Conservation (phyloP, 2,113 vertebrate species). For the Ranitomeya variabilis region DNA sequence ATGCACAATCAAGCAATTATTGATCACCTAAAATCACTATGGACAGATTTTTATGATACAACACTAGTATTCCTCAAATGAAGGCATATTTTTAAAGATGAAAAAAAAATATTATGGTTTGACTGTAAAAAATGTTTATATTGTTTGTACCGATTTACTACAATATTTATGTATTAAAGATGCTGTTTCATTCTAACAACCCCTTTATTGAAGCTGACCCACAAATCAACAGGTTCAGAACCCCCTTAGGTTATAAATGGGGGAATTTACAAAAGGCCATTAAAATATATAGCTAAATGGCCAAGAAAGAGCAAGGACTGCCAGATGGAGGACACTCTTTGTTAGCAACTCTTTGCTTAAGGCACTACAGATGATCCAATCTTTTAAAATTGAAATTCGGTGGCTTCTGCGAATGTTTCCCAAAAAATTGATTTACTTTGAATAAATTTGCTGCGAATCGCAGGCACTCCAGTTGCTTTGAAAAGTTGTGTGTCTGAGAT, state of each 20-base stretch:
- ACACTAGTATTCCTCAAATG: background rate
- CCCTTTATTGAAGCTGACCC: background rate
- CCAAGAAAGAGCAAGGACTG: too few species aligned
- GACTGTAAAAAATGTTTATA: background rate
- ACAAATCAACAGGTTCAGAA: too few species aligned
- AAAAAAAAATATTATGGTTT: background rate
- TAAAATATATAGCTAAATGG: too few species aligned
- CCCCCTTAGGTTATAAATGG: too few species aligned
- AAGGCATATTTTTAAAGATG: background rate
- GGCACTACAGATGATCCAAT: too few species aligned
- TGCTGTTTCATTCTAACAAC: background rate
- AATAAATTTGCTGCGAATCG: too few species aligned
- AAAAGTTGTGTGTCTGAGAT: too few species aligned
- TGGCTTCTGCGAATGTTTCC: too few species aligned
- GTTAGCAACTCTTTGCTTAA: background rate
- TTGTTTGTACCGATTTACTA: background rate
- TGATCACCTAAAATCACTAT: background rate
- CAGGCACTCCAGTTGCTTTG: too few species aligned
- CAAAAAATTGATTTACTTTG: too few species aligned
- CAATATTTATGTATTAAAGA: background rate
- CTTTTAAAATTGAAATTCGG: too few species aligned
- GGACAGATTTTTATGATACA: background rate
- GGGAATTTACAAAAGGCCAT: too few species aligned
- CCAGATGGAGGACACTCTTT: background rate
- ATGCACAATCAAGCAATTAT: background rate